These are phyloP conservation scores for Scaptomyza caliginosa DNA, from an alignment of 2,888 invertebrate species.

Conservation along the genomic window DNA sequence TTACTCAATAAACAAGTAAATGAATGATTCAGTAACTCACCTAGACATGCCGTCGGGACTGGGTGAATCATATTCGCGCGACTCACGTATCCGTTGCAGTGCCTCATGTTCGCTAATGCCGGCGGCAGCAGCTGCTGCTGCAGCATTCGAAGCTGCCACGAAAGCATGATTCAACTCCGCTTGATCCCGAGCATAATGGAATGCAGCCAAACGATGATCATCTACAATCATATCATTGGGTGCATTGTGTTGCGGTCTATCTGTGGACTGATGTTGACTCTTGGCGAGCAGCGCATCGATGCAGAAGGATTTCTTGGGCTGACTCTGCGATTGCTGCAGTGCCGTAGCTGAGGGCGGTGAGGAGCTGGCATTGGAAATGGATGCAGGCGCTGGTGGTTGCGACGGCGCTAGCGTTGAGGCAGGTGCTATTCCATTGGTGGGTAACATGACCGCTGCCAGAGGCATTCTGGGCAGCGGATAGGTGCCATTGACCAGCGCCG, in stretches of 20 bases:
- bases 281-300: slow-evolving; percentile 94
- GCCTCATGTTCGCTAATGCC: slow-evolving; percentile 83
- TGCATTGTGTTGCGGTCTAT: slow-evolving; percentile 32
- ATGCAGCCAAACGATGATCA: slow-evolving; percentile 70
- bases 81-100: slow-evolving; percentile 82
- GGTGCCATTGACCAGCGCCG: slow-evolving; percentile 54
- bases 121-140: slow-evolving; percentile 66
- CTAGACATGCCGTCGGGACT: slow-evolving; percentile 85
- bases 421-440: slow-evolving; percentile 46
- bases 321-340: slow-evolving; percentile 61
- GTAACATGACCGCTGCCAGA: slow-evolving; percentile 63
- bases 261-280: slow-evolving; percentile 81
- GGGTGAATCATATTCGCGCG: slow-evolving; percentile 82
- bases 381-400: slow-evolving; percentile 21
- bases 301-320: slow-evolving; percentile 91
- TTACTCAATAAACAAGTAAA: no score
- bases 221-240: slow-evolving; percentile 52
- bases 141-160: slow-evolving; percentile 72
- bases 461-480: slow-evolving; percentile 79
- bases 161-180: slow-evolving; percentile 70
- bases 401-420: slow-evolving; percentile 11
- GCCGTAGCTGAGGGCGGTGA: slow-evolving; percentile 46
- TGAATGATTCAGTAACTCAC: slow-evolving; percentile 53
- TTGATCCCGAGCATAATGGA: slow-evolving; percentile 79
- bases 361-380: slow-evolving; percentile 34